phyloP scores from a whole-genome alignment of 2,113 vertebrate genomes.

The Numida meleagris region DNA sequence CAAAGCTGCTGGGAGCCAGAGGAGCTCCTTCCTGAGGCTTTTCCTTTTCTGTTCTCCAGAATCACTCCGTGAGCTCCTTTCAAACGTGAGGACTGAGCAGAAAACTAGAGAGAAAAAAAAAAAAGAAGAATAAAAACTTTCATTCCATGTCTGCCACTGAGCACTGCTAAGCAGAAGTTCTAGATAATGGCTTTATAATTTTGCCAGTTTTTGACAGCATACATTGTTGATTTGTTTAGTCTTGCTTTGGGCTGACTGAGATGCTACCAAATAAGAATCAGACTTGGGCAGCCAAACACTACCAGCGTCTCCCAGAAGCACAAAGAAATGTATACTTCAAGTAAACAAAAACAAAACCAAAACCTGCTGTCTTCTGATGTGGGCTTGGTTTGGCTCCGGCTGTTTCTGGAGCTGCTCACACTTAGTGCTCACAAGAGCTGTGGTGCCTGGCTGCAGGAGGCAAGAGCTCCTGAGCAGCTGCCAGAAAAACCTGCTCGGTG shows the following conservation, averaged over 20 bases:
- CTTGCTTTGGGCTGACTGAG: background rate
- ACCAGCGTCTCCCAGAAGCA: background rate
- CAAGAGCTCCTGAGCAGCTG: background rate
- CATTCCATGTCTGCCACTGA: background rate
- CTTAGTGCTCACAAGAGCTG: accelerated
- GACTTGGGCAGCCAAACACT: background rate
- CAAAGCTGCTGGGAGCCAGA: background rate
- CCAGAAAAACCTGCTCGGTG: background rate
- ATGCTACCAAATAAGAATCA: background rate
- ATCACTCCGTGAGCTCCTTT: background rate
- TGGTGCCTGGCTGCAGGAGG: background rate
- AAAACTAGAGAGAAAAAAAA: background rate
- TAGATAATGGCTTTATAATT: background rate
- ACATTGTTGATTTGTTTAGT: background rate
- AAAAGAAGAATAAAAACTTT: background rate
- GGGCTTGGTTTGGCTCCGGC: background rate
- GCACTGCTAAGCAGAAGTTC: background rate
- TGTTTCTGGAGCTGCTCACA: conserved; percentile 6
- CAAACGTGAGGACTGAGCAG: background rate
- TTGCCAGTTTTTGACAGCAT: background rate
- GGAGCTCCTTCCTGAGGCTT: background rate
- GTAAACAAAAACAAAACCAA: background rate
- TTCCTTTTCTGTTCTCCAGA: background rate
- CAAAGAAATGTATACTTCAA: background rate
- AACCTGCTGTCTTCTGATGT: conserved; percentile 8